Evolutionary conservation across 2,888 invertebrate species (phyloP).

Genomic region (Drosophila rubida): DNA sequence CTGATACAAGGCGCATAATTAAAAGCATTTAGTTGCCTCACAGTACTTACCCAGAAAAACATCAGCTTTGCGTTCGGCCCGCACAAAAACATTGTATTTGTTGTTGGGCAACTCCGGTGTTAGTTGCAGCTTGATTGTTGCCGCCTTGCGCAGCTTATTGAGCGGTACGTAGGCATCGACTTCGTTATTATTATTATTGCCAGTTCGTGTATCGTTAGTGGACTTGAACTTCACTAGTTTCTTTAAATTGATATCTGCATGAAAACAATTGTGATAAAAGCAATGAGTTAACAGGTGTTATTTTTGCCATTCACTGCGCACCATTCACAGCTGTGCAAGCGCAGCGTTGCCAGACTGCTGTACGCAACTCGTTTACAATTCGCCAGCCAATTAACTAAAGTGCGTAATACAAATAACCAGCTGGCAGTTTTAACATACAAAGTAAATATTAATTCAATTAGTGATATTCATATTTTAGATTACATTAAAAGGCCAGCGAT

Average conservation of each 20-base stretch:
- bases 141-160: slow-evolving; percentile 79
- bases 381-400: not conserved
- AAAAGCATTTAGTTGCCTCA: slow-evolving; percentile 36
- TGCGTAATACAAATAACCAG: not conserved
- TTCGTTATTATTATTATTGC: slow-evolving; percentile 58
- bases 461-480: not conserved
- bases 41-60: slow-evolving; percentile 80
- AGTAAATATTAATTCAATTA: too few relatives aligned
- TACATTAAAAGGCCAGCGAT: not conserved
- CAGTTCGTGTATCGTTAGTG: slow-evolving; percentile 53
- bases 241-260: slow-evolving; percentile 82
- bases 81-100: slow-evolving; percentile 80
- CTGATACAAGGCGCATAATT: slow-evolving; percentile 36
- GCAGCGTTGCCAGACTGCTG: slow-evolving; percentile 52
- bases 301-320: slow-evolving; percentile 54
- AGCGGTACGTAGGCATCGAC: slow-evolving; percentile 83
- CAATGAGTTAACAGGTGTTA: slow-evolving; percentile 47
- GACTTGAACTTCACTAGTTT: slow-evolving; percentile 82
- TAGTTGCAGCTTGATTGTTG: slow-evolving; percentile 77
- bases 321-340: slow-evolving; percentile 44
- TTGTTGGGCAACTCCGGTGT: slow-evolving; percentile 68
- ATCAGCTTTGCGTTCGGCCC: slow-evolving; percentile 83
- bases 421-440: not conserved
- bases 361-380: not conserved
- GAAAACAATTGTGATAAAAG: slow-evolving; percentile 1